Evolutionary conservation across 2,797 vertebrate species (phyloP), one percentile per base, ranked within the genome.

Genomic region (Arrhamphus sclerolepis): DNA sequence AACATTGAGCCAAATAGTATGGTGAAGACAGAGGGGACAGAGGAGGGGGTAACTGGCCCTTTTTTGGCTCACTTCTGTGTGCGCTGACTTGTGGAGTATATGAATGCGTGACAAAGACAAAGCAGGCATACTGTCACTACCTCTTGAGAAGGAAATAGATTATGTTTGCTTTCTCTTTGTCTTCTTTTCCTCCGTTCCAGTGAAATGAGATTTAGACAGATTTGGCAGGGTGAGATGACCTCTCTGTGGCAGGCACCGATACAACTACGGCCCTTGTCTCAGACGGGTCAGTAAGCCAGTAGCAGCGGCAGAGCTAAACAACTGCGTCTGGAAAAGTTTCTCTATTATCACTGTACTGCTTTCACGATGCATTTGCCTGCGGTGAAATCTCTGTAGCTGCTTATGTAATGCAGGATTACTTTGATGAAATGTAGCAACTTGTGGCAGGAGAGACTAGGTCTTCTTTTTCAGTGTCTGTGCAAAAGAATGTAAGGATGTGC

Each of bases 201-300:
- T 55, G 38, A 79, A 72, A 58, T 57, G 39, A 76, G 60, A 75
- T 80, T 81, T 46, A 59, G 70, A 81, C 50, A 51, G 78, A 83
- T 56, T 66, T 79, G 78, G 67, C 82, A 82, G 72, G 59, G 74
- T 71, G 66, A 81, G 72, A 60, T 53, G 46, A 82, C 77, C 78
- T 81, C 67, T 58, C 63, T 48, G 52, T 46, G 70, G 61, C 73
- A 58, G 57, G 71, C 42, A 51, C 59, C 54, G 51, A 40, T 55
- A 58, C 65, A 69, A 79, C 78, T 61, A 34, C 38, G 43, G 58
- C 59, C 75, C 70, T 78, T 70, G 56, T 70, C 63, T 74, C 50
- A 49, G 48, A 56, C 77, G 66, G 63, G 61, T 58, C 71, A 81
- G 75, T 47, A n/a, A 28, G 64, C 43, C n/a, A 38, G 59, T 68